Base-by-base conservation (phyloP, 2,888 invertebrate species). In the Neoitamus cyanurus region DNA sequence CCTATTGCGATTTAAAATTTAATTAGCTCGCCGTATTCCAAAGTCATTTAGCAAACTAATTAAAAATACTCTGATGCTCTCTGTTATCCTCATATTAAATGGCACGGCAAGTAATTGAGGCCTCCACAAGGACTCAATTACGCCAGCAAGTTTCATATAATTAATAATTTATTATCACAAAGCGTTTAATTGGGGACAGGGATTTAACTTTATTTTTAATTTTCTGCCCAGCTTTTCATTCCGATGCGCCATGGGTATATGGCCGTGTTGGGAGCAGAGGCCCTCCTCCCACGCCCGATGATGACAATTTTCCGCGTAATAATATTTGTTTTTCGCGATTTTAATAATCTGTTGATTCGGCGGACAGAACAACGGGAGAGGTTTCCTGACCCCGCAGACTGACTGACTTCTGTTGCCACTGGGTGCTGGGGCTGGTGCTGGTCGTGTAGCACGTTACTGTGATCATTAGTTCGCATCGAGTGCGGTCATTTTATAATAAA, bases 121-220 rank as follows among this genome's bases (percentile, higher is more conserved):
- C 86, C 84, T 86, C 86, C 85, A 84, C 84, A 85, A 86, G 84
- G 86, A 87, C 87, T 87, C 86, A 87, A 87, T 87, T 87, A 87
- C 87, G 87, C 83, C 85, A 84, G 85, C 85, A 87, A 86, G 86
- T 85, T 87, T 87, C 87, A 86, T 86, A 86, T 87, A 87, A 87
- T 87, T 87, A 87, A 87, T 87, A 85, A 86, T 87, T 87, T 87
- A 87, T 87, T 87, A 87, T 87, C 87, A 85, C 87, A 87, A 87
- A 86, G 86, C 86, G 86, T 86, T 87, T 87, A 87, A 87, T 87
- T 87, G 87, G 87, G 80, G 85, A 86, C 85, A 87, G 86, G 87
- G 85, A 87, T 87, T 87, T 87, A 87, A 86, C 36, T 80, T 80
- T 80, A 80, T 80, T 80, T 80, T 80, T 80, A 80, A 84, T 86